These are phyloP conservation scores for Tenebrio molitor DNA, from an alignment of 1,140 invertebrate genomes.

Conservation along the genomic window DNA sequence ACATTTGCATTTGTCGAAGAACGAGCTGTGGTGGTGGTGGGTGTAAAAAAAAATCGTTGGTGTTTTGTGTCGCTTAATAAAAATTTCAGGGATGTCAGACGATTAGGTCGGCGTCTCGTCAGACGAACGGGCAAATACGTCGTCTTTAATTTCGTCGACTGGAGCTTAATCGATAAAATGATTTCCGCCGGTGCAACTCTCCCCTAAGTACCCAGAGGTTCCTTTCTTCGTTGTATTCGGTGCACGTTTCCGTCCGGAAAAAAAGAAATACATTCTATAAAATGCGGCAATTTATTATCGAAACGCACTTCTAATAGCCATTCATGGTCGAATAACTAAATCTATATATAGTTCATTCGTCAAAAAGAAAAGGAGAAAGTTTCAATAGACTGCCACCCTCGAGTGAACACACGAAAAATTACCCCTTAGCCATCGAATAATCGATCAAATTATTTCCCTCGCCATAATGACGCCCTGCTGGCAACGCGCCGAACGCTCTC, in stretches of 20 bases:
- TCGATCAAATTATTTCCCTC: constrained; percentile 23
- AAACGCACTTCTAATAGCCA: constrained; percentile 29
- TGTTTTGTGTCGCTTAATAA: too few species aligned
- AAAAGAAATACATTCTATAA: constrained; percentile 31
- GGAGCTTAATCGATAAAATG: constrained; percentile 29
- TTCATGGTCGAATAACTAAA: constrained; percentile 39
- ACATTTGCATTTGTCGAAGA: too few species aligned
- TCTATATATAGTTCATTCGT: constrained; percentile 34
- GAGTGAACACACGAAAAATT: constrained; percentile 27
- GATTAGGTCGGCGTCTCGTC: too few species aligned
- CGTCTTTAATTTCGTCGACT: constrained; percentile 24
- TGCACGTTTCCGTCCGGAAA: constrained; percentile 31
- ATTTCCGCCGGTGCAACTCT: constrained; percentile 32
- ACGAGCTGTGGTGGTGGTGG: too few species aligned
- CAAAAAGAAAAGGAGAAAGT: constrained; percentile 40
- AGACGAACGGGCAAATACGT: too few species aligned
- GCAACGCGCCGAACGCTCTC: constrained; percentile 5
- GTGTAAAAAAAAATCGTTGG: too few species aligned
- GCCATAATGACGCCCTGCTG: constrained; percentile 2
- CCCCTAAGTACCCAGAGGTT: constrained; percentile 17
- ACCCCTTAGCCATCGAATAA: constrained; percentile 30
- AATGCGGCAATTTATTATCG: constrained; percentile 34
- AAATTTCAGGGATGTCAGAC: too few species aligned
- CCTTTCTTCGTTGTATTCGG: constrained; percentile 14
- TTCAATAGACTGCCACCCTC: constrained; percentile 32